Conservation (phyloP, 2,113 vertebrate genomes). For the Anolis carolinensis region DNA sequence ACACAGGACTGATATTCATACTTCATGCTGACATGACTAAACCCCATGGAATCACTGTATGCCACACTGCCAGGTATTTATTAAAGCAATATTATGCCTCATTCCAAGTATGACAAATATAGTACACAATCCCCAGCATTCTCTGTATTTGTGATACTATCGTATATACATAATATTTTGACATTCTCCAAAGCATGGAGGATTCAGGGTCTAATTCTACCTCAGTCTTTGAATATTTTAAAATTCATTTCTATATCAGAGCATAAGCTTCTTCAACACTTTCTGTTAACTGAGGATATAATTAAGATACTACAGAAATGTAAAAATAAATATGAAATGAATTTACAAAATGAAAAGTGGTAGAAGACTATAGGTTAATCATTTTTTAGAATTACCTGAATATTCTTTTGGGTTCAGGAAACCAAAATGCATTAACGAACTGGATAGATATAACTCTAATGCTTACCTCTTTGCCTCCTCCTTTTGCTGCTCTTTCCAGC, state of each 20-base stretch:
- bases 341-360: neutral
- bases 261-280: too few relatives aligned
- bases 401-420: neutral
- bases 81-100: neutral
- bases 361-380: too few relatives aligned
- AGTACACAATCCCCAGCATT: neutral
- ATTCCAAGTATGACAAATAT: neutral
- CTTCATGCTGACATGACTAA: neutral
- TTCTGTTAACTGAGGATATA: neutral
- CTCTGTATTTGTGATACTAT: neutral
- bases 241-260: too few relatives aligned
- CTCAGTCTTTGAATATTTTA: neutral
- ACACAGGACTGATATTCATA: neutral
- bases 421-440: neutral
- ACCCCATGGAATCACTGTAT: neutral
- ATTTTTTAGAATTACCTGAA: neutral
- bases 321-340: neutral
- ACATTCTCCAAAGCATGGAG: neutral
- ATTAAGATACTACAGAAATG: neutral
- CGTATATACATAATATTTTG: neutral
- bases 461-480: conserved; percentile 94
- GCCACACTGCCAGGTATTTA: neutral
- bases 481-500: conserved; percentile 94
- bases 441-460: neutral
- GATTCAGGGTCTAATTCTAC: neutral